Evolutionary conservation across 2,113 vertebrate genomes (phyloP), one percentile per base, ranked within the genome.

Genomic region (Enhydra lutris): DNA sequence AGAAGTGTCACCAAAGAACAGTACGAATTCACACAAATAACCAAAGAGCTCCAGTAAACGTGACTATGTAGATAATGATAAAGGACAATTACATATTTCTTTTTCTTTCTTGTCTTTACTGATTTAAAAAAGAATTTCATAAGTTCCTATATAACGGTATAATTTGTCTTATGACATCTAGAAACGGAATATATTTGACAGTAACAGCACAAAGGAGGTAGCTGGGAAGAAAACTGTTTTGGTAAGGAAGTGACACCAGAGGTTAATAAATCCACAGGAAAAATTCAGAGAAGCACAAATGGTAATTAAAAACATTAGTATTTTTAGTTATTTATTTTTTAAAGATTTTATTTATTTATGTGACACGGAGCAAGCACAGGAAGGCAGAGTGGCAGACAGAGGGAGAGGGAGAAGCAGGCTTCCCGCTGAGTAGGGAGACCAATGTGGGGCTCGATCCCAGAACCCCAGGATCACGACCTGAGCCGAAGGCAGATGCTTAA

Each of bases 111-210:
- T 96, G 23, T 69, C 6, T 74, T 69, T 94, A 87, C 39, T 94
- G 17, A 69, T 87, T 95, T 87, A 42, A 80, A 92, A 93, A 84
- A 52, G 36, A 76, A 95, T 87, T 87, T 91, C 47, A 52, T 74
- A 81, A 65, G 39, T 13, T 69, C 45, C 31, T 81, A 61, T 87
- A 91, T 67, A 93, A 95, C 29, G 55, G 29, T 50, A 89, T 84
- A 45, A 1, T 84, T 79, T 92, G 17, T 17, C 63, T 59, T 74
- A 31, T 50, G 71, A 65, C 47, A 79, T 76, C 76, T 17, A 78
- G 63, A 86, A 87, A 91, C 31, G 42, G 57, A 78, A 95, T 69
- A 91, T 57, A 82, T 90, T 91, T 84, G 24, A 81, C 36, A 91
- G 45, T 26, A 94, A 82, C 26, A 86, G 14, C 55, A 81, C 23